Percentiles rank a stretch among this genome's conserved stretches.
Conservation (phyloP, 2,888 invertebrate species). For the Chirona hameri region DNA sequence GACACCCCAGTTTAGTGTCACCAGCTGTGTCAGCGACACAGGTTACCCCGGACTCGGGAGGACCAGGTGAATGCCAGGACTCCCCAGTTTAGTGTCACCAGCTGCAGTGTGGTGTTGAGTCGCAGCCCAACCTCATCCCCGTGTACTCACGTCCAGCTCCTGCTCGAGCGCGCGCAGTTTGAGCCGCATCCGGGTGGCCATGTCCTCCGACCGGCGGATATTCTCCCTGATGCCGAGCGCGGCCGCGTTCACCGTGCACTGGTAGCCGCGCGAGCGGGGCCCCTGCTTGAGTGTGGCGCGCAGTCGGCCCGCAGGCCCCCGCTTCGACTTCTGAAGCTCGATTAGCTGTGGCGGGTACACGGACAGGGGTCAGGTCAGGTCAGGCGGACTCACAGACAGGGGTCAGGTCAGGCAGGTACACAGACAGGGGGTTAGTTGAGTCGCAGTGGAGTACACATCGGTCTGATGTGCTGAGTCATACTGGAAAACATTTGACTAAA, state of each 20-base stretch:
- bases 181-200: constrained; percentile 33
- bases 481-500: too few relatives aligned
- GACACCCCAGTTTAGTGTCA: too few relatives aligned
- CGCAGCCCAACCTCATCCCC: too few relatives aligned
- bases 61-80: too few relatives aligned
- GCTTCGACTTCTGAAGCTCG: constrained; percentile 80
- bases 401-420: not conserved
- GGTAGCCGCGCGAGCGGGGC: constrained; percentile 36
- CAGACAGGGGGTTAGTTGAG: constrained; percentile 30
- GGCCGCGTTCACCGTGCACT: constrained; percentile 28
- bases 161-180: constrained; percentile 36
- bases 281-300: constrained; percentile 38
- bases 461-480: too few relatives aligned
- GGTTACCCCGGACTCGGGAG: too few relatives aligned
- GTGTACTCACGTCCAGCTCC: constrained; percentile 36
- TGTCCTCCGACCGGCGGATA: constrained; percentile 38
- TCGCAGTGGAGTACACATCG: not conserved
- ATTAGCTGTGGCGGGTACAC: constrained; percentile 60
- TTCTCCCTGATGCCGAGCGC: constrained; percentile 26
- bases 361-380: not conserved
- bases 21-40: too few relatives aligned
- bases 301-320: constrained; percentile 65
- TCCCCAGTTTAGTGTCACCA: too few relatives aligned
- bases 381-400: not conserved
- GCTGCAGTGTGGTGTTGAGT: too few relatives aligned